phyloP scores from a whole-genome alignment of 2,113 vertebrate genomes.

The Actenoides hombroni region DNA sequence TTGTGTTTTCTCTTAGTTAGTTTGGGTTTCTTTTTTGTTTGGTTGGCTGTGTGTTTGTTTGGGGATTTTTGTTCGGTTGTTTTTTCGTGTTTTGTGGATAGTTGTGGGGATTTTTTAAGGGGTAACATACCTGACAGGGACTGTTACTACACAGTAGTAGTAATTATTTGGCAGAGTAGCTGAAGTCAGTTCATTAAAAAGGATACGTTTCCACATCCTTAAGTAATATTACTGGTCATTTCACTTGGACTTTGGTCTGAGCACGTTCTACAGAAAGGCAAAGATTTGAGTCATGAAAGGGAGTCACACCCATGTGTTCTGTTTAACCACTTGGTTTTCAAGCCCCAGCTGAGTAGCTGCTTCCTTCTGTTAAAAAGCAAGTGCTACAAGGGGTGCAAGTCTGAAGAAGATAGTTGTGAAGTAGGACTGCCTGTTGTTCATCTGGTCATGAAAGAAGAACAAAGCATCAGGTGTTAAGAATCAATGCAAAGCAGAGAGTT shows the following conservation, averaged over 20 bases:
- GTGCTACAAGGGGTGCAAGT: not conserved
- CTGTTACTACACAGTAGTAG: not conserved
- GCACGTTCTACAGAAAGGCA: not conserved
- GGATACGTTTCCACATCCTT: not conserved
- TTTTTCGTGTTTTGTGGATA: not conserved
- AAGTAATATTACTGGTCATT: not conserved
- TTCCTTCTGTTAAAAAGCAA: not conserved
- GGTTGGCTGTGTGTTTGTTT: not conserved
- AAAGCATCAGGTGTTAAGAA: not conserved
- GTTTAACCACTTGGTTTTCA: not conserved
- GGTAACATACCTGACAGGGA: not conserved
- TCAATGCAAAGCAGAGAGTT: not conserved
- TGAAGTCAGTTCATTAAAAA: not conserved
- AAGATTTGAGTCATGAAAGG: not conserved
- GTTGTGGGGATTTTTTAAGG: not conserved
- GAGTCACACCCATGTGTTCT: not conserved
- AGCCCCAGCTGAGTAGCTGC: not conserved
- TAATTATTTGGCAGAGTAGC: not conserved
- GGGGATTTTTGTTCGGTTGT: no score
- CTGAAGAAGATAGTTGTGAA: not conserved
- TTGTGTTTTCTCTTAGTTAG: not conserved
- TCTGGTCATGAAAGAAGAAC: not conserved
- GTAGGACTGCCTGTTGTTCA: rapidly evolving
- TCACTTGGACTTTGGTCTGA: slow-evolving; percentile 3
- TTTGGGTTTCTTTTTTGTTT: not conserved